Evolutionary conservation across 2,797 vertebrate species (phyloP).

Genomic region (Delichon dasypus): DNA sequence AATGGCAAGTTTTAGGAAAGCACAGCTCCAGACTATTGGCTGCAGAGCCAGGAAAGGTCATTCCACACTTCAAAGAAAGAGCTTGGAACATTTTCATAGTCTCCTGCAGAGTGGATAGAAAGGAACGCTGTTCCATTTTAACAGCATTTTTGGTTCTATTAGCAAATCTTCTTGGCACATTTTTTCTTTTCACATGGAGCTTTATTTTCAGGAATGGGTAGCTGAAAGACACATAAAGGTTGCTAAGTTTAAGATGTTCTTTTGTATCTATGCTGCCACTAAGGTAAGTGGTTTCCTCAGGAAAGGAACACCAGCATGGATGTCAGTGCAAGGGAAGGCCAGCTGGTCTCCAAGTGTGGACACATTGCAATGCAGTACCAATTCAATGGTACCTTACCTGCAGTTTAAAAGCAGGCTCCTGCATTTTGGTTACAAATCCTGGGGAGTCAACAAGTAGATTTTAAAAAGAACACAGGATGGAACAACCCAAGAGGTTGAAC

Average conservation of each 20-base stretch:
- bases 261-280: background rate
- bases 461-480: background rate
- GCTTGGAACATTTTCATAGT: background rate
- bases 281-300: background rate
- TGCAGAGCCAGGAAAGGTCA: background rate
- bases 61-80: background rate
- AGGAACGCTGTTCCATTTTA: background rate
- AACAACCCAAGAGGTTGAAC: background rate
- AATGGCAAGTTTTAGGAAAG: background rate
- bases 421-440: background rate
- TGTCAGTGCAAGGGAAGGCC: background rate
- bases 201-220: background rate
- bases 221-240: background rate
- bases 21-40: background rate
- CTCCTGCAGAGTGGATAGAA: background rate
- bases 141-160: background rate
- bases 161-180: background rate
- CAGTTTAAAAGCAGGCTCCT: background rate
- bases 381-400: background rate
- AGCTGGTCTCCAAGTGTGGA: background rate
- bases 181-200: background rate
- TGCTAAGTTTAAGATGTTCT: background rate
- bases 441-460: background rate
- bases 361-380: rapidly evolving
- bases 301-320: background rate